Evolutionary conservation across 2,113 vertebrate species (phyloP).

Genomic region (Pteronura brasiliensis): DNA sequence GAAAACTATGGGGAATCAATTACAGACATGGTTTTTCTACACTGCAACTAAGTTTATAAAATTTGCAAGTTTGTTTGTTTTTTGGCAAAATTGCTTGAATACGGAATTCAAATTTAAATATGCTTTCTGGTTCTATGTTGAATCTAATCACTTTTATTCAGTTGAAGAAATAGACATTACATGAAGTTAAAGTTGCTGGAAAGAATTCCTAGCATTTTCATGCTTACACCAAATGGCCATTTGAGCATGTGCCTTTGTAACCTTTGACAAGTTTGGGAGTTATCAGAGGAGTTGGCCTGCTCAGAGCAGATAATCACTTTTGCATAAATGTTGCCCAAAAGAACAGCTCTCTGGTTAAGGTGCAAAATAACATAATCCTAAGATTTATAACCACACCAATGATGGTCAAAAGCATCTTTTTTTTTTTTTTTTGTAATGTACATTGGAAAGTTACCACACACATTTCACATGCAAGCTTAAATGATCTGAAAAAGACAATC

Average conservation of each 20-base stretch:
- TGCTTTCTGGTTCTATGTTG: background rate
- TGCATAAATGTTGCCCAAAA: constrained; percentile 5
- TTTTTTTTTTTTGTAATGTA: constrained; percentile 19
- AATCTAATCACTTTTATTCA: background rate
- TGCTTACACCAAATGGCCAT: background rate
- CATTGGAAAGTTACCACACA: constrained; percentile 51
- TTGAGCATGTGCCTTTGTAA: constrained; percentile 60
- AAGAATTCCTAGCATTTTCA: background rate
- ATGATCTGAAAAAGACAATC: constrained; percentile 70
- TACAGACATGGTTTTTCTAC: constrained; percentile 35
- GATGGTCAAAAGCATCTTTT: background rate
- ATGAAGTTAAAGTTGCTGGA: background rate
- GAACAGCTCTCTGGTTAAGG: background rate
- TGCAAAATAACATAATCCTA: constrained; percentile 50
- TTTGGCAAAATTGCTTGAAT: constrained; percentile 30
- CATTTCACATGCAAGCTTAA: constrained; percentile 57
- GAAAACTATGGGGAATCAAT: constrained; percentile 8
- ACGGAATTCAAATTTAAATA: background rate
- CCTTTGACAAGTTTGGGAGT: constrained; percentile 68
- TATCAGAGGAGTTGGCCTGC: constrained; percentile 58
- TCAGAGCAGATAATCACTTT: constrained; percentile 46
- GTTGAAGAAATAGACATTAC: background rate
- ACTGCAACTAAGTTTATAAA: background rate
- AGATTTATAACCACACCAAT: constrained; percentile 50
- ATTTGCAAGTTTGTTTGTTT: background rate